phyloP scores from a whole-genome alignment of 1,140 invertebrate species.

The Aricia agestis region DNA sequence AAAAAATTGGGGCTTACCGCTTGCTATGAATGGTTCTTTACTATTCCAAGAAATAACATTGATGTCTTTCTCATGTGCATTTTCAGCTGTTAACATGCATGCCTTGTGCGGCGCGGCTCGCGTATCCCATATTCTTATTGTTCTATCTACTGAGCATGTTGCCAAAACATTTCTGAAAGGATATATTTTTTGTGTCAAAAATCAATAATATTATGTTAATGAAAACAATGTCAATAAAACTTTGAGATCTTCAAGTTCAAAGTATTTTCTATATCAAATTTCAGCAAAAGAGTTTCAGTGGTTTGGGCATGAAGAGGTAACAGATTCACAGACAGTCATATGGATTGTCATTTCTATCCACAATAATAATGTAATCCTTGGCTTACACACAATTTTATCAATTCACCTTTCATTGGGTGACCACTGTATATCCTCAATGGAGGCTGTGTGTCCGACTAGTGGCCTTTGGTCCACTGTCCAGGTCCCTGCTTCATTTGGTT shows the following conservation, averaged over 20 bases:
- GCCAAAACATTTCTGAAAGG: slow-evolving; percentile 87
- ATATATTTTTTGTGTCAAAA: neutral
- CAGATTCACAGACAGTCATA: no score
- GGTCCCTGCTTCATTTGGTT: slow-evolving; percentile 81
- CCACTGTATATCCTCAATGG: slow-evolving; percentile 99
- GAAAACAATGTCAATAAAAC: no score
- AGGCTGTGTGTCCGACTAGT: slow-evolving; percentile 90
- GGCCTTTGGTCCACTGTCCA: slow-evolving; percentile 95
- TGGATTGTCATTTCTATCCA: no score
- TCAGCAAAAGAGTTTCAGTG: no score
- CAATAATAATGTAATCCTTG: no score
- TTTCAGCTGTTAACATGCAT: slow-evolving; percentile 91
- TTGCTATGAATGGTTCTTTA: slow-evolving; percentile 92
- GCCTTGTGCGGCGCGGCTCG: slow-evolving; percentile 90
- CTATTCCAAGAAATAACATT: slow-evolving; percentile 99
- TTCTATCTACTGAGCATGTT: slow-evolving; percentile 96
- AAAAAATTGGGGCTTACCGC: slow-evolving; percentile 75
- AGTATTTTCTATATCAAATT: no score
- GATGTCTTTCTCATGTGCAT: slow-evolving; percentile 94
- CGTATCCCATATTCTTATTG: slow-evolving; percentile 93
- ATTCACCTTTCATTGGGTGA: slow-evolving; percentile 91
- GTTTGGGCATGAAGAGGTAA: no score
- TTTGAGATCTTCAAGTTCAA: no score
- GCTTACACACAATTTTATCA: neutral
- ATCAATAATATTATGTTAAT: no score